These are phyloP conservation scores for Onychostruthus taczanowskii DNA, from an alignment of 2,113 vertebrate species.

Conservation along the genomic window DNA sequence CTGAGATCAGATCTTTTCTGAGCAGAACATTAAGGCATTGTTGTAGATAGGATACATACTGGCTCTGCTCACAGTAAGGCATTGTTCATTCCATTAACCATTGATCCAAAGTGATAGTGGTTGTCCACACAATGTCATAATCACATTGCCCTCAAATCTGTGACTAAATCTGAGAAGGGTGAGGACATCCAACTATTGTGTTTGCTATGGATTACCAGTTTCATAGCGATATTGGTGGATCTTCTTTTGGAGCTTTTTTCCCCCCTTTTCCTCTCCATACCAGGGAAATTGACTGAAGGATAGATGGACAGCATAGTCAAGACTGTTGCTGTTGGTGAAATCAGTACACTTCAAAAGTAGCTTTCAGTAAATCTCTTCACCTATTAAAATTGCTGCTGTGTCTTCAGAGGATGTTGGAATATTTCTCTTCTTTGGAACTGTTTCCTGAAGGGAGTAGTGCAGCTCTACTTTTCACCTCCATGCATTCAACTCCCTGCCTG, in stretches of 20 bases:
- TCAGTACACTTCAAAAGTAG: not conserved
- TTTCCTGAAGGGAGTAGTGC: not conserved
- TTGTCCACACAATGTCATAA: not conserved
- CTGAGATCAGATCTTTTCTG: not conserved
- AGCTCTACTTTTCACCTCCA: not conserved
- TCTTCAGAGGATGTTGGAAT: not conserved
- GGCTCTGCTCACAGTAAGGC: not conserved
- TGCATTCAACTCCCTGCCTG: not conserved
- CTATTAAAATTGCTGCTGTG: not conserved
- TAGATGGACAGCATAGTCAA: not conserved
- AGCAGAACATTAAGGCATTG: not conserved
- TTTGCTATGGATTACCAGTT: not conserved
- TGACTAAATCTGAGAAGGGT: not conserved
- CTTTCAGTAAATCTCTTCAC: not conserved
- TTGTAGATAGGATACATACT: not conserved
- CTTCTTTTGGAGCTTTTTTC: not conserved
- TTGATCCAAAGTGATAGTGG: not conserved
- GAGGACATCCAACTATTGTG: not conserved
- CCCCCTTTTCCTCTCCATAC: not conserved
- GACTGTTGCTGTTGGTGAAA: not conserved
- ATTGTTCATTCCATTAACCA: not conserved
- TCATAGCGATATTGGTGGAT: not conserved
- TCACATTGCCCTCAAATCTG: not conserved
- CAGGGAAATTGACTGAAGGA: not conserved
- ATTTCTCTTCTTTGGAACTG: not conserved